Percentiles rank a stretch among this genome's conserved stretches.
Evolutionary conservation across 2,888 invertebrate species (phyloP).

Genomic region (Tenodera sinensis): DNA sequence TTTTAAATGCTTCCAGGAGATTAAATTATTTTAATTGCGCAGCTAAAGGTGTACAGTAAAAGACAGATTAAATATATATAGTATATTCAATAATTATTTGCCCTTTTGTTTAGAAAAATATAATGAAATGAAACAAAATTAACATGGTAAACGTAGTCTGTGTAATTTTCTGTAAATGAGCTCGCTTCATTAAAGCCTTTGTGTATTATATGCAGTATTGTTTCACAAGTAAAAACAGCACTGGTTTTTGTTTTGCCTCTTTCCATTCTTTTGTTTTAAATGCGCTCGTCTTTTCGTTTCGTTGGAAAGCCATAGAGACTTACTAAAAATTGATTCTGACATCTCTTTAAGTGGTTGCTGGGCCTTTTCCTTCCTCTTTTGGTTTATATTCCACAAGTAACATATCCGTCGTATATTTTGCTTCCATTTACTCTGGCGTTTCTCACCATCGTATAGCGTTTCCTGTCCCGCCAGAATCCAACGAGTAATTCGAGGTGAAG

Average conservation of each 20-base stretch:
- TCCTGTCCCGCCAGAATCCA: not conserved
- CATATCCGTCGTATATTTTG: not conserved
- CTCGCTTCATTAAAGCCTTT: no score
- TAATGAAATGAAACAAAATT: no score
- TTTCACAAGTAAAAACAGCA: not conserved
- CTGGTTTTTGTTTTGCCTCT: not conserved
- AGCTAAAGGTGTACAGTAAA: no score
- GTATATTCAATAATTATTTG: no score
- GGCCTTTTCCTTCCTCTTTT: not conserved
- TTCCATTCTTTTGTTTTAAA: not conserved
- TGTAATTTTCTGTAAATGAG: no score
- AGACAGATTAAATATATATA: no score
- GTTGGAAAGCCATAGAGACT: not conserved
- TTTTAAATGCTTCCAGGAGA: no score
- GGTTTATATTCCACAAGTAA: not conserved
- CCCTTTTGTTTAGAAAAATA: no score
- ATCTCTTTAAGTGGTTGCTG: not conserved
- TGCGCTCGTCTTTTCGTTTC: not conserved
- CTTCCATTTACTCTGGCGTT: not conserved
- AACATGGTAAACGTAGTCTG: no score
- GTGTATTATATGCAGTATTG: not conserved
- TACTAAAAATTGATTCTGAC: not conserved
- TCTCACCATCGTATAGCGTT: not conserved
- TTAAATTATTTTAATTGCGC: no score
- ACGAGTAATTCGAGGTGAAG: not conserved